A percentile compares a stretch with the other conserved stretches of the same genome.
phyloP scores from a whole-genome alignment of 2,888 invertebrate genomes.

The Clepsis dumicolana region DNA sequence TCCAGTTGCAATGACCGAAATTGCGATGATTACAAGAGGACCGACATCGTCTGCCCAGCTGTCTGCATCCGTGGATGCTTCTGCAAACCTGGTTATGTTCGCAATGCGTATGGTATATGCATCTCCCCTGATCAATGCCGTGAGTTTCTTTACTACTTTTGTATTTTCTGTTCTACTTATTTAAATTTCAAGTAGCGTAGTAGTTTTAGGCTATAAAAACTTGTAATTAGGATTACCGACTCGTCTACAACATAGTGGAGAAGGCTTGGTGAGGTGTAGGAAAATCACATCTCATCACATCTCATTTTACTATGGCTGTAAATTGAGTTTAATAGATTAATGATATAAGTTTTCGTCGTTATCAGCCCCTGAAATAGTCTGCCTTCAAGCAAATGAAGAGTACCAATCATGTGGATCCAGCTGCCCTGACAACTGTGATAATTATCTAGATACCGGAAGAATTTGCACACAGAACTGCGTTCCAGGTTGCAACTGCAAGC shows the following conservation, averaged over 20 bases:
- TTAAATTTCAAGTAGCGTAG: too few relatives aligned
- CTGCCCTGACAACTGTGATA: conserved; percentile 32
- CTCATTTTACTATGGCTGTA: too few relatives aligned
- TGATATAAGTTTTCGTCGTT: not conserved
- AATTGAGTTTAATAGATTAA: too few relatives aligned
- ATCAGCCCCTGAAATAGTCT: conserved; percentile 30
- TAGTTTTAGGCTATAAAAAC: too few relatives aligned
- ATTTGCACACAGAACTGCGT: conserved; percentile 35
- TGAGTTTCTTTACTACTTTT: conserved; percentile 3
- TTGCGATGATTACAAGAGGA: conserved; percentile 28
- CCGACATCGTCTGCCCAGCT: conserved; percentile 29
- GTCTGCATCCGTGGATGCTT: conserved; percentile 36
- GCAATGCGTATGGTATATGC: conserved; percentile 30
- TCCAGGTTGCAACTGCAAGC: conserved; percentile 33
- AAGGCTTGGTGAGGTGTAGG: too few relatives aligned
- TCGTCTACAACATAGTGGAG: too few relatives aligned
- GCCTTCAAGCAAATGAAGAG: conserved; percentile 37
- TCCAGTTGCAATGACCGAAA: conserved; percentile 25
- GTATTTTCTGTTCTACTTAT: not conserved
- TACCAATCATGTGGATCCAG: conserved; percentile 37
- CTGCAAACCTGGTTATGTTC: conserved; percentile 30
- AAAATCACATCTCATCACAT: too few relatives aligned
- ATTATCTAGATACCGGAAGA: conserved; percentile 16
- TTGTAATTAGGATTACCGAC: too few relatives aligned
- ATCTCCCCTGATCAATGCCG: conserved; percentile 25